These are phyloP conservation scores for Myripristis murdjan DNA, from an alignment of 2,797 vertebrate genomes.

Conservation along the genomic window DNA sequence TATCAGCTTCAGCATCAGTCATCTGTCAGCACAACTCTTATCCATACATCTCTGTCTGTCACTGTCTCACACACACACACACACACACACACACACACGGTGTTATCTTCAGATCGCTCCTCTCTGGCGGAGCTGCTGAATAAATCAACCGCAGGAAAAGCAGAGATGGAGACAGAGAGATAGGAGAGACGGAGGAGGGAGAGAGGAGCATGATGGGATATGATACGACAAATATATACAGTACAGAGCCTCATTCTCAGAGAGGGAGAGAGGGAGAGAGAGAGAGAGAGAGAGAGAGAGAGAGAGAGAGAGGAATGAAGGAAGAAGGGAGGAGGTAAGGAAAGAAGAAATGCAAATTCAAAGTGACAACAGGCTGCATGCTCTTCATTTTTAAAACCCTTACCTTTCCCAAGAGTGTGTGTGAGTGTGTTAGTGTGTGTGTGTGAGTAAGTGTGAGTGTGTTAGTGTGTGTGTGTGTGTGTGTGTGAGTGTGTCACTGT, in stretches of 20 bases:
- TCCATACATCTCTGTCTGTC: slow-evolving; percentile 63
- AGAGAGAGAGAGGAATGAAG: neutral
- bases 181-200: slow-evolving; percentile 42
- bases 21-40: slow-evolving; percentile 79
- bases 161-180: slow-evolving; percentile 58
- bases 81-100: slow-evolving; percentile 4
- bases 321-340: neutral
- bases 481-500: no score
- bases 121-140: slow-evolving; percentile 72
- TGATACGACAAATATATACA: slow-evolving; percentile 65
- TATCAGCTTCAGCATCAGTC: slow-evolving; percentile 79
- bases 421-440: no score
- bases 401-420: no score
- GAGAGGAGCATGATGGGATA: slow-evolving; percentile 69
- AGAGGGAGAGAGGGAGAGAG: slow-evolving; percentile 2
- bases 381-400: no score
- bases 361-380: slow-evolving; percentile 18
- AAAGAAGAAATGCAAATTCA: slow-evolving; percentile 1
- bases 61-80: slow-evolving; percentile 34
- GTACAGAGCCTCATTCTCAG: neutral
- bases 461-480: no score
- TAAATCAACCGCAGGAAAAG: slow-evolving; percentile 72
- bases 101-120: slow-evolving; percentile 68
- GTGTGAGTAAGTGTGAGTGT: no score
- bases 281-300: slow-evolving; percentile 7